Conservation (phyloP, 2,113 vertebrate species). For the Apus apus region DNA sequence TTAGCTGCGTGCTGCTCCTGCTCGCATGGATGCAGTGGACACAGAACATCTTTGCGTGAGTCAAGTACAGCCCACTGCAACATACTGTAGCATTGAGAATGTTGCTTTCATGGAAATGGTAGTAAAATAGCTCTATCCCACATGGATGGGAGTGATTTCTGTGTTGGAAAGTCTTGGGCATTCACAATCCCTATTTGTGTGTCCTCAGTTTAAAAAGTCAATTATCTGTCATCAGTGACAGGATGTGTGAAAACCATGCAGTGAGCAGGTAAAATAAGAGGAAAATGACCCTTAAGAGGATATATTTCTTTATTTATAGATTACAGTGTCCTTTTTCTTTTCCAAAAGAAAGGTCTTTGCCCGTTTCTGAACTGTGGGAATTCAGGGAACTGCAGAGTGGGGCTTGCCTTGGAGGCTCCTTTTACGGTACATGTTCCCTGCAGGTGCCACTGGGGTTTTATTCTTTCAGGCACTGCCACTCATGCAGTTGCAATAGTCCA, state of each 20-base stretch:
- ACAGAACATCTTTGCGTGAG: not conserved
- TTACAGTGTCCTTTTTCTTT: not conserved
- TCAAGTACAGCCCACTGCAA: not conserved
- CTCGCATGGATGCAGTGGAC: accelerated
- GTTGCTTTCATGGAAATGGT: not conserved
- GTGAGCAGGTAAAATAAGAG: not conserved
- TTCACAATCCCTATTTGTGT: not conserved
- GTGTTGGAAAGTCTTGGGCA: not conserved
- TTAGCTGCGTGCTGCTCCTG: not conserved
- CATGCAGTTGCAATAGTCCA: accelerated
- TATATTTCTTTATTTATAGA: not conserved
- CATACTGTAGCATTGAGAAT: not conserved
- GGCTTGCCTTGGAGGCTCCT: not conserved
- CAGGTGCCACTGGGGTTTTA: not conserved
- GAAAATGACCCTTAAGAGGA: not conserved
- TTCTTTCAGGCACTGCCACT: not conserved
- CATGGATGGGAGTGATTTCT: not conserved
- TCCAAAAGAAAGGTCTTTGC: not conserved
- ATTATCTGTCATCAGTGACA: not conserved
- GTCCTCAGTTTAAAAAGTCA: not conserved
- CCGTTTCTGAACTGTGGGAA: not conserved
- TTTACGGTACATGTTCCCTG: not conserved
- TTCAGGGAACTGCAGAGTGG: not conserved
- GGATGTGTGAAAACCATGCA: not conserved
- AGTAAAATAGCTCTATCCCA: not conserved